Evolutionary conservation across 2,113 vertebrate species (phyloP).

Genomic region (Phalacrocorax aristotelis): DNA sequence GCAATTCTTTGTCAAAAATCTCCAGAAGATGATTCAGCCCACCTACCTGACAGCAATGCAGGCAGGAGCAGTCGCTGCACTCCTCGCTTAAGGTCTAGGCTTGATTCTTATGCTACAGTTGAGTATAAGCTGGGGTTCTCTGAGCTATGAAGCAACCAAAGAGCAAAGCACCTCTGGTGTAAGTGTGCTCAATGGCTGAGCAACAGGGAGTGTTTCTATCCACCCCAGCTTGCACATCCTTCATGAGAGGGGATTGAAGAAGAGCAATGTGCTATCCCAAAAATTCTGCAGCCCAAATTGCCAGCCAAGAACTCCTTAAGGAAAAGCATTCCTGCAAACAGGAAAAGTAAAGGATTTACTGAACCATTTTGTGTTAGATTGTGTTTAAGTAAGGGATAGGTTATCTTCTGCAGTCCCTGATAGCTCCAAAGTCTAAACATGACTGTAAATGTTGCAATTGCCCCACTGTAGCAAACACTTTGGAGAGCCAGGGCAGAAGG

Average conservation of each 20-base stretch:
- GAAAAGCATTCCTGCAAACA: background rate
- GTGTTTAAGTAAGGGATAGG: background rate
- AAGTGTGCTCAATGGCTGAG: background rate
- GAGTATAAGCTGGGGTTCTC: background rate
- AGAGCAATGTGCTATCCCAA: background rate
- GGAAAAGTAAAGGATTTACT: background rate
- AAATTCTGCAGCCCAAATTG: background rate
- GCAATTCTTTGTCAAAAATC: background rate
- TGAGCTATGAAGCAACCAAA: rapidly evolving
- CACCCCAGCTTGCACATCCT: background rate
- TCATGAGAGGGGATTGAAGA: background rate
- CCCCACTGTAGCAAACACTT: background rate
- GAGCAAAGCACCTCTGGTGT: background rate
- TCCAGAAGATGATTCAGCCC: background rate
- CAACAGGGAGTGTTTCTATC: background rate
- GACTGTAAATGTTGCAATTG: background rate
- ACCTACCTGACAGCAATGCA: rapidly evolving
- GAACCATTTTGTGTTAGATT: background rate
- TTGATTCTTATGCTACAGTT: background rate
- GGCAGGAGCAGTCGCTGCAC: background rate
- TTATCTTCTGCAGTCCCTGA: background rate
- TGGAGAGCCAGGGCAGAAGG: background rate
- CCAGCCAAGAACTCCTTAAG: background rate
- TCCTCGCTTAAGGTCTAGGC: rapidly evolving
- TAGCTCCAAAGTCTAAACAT: background rate